These are phyloP conservation scores for Drosophila dunni DNA, from an alignment of 1,140 invertebrate genomes.

Conservation along the genomic window DNA sequence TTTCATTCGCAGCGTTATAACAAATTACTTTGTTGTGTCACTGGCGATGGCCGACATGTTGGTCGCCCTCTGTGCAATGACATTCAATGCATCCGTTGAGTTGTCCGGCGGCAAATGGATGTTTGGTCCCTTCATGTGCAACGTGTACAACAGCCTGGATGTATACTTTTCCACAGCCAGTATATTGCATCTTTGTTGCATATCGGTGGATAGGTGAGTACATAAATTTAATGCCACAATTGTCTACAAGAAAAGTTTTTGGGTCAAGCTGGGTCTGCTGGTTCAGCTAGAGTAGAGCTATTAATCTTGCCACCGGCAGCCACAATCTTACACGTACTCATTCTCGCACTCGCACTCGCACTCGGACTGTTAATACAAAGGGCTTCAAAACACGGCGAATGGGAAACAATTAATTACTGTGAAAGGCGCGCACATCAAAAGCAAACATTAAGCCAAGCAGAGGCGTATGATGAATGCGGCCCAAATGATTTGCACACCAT, in stretches of 20 bases:
- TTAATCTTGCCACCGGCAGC: slow-evolving; percentile 66
- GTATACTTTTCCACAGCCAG: slow-evolving; percentile 98
- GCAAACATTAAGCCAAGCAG: slow-evolving; percentile 69
- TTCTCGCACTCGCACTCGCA: slow-evolving; percentile 40
- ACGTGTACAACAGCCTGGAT: slow-evolving; percentile 97
- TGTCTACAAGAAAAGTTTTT: not conserved
- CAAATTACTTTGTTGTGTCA: slow-evolving; percentile 98
- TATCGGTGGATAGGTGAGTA: slow-evolving; percentile 92
- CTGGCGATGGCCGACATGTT: slow-evolving; percentile 96
- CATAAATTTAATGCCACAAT: not conserved
- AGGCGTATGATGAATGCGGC: slow-evolving; percentile 75
- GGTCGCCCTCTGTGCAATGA: slow-evolving; percentile 96
- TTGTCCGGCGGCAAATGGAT: slow-evolving; percentile 92
- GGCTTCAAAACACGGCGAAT: slow-evolving; percentile 30
- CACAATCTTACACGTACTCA: slow-evolving; percentile 53
- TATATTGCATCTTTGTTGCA: slow-evolving; percentile 97
- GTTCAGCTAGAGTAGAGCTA: slow-evolving; percentile 46
- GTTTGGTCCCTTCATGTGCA: slow-evolving; percentile 95
- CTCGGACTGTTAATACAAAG: slow-evolving; percentile 44
- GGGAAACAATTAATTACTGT: slow-evolving; percentile 76
- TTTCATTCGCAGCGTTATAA: slow-evolving; percentile 89
- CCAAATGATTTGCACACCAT: slow-evolving; percentile 72
- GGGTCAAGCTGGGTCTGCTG: not conserved
- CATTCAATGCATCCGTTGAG: slow-evolving; percentile 96
- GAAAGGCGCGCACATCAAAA: slow-evolving; percentile 78